A percentile compares a stretch with the other conserved stretches of the same genome.
Evolutionary conservation across 2,797 vertebrate genomes (phyloP).

Genomic region (Hozukius guyotensis): DNA sequence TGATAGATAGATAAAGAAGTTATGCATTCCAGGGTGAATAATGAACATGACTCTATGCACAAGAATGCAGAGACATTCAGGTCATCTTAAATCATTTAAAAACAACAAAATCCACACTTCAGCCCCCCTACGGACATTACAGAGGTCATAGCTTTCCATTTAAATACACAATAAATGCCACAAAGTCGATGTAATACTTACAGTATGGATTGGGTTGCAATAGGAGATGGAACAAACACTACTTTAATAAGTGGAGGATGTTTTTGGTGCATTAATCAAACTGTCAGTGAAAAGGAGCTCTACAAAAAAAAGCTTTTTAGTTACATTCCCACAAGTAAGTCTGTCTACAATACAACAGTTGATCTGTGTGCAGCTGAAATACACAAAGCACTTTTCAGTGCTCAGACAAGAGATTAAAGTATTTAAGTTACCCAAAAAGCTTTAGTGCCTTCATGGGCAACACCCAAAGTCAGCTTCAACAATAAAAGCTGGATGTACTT

Average conservation of each 20-base stretch:
- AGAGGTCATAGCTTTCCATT: neutral
- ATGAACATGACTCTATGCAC: slow-evolving; percentile 47
- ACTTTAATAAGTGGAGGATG: neutral
- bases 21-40: slow-evolving; percentile 70
- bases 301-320: neutral
- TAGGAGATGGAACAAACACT: neutral
- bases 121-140: neutral
- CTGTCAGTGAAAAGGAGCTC: neutral
- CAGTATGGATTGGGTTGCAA: neutral
- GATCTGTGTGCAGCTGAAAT: slow-evolving; percentile 7
- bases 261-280: slow-evolving; percentile 31
- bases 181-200: neutral
- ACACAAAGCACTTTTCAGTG: slow-evolving; percentile 33
- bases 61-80: slow-evolving; percentile 58
- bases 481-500: slow-evolving; percentile 46
- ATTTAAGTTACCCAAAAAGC: slow-evolving; percentile 52
- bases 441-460: slow-evolving; percentile 42
- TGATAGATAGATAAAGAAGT: slow-evolving; percentile 65
- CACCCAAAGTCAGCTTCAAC: slow-evolving; percentile 40
- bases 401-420: slow-evolving; percentile 65
- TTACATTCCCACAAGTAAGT: neutral
- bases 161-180: neutral
- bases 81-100: slow-evolving; percentile 32
- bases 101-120: slow-evolving; percentile 14
- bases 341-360: neutral